Conservation (phyloP, 2,113 vertebrate genomes). For the Eretmochelys imbricata region DNA sequence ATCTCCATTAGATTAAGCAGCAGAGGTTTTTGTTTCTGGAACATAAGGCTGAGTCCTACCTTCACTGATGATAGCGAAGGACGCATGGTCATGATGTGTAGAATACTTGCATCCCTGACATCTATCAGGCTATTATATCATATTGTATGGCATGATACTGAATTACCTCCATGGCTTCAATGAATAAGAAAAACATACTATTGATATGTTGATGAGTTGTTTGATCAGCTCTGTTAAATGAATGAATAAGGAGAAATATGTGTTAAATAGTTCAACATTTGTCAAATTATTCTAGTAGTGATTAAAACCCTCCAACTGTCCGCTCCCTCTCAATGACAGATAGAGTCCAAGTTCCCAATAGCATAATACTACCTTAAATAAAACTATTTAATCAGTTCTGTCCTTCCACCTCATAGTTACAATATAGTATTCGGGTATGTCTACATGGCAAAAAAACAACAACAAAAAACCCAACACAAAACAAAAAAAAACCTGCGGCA, state of each 20-base stretch:
- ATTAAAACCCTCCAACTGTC: neutral
- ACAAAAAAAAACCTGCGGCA: too few species aligned
- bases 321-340: too few species aligned
- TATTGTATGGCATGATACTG: neutral
- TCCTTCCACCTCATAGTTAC: neutral
- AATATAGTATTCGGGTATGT: neutral
- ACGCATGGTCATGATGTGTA: neutral
- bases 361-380: neutral
- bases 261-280: neutral
- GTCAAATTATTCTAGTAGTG: neutral
- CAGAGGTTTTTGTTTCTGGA: neutral
- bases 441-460: too few species aligned
- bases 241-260: too few species aligned
- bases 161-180: accelerated
- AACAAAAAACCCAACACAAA: too few species aligned
- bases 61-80: neutral
- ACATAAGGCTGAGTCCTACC: neutral
- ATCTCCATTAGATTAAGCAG: neutral
- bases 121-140: neutral
- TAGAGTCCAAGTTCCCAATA: too few species aligned
- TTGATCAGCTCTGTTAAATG: neutral
- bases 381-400: neutral
- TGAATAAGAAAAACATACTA: neutral
- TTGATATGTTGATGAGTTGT: neutral
- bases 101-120: neutral